These are phyloP conservation scores for Corythornis vintsioides DNA, from an alignment of 2,113 vertebrate genomes.

Conservation along the genomic window DNA sequence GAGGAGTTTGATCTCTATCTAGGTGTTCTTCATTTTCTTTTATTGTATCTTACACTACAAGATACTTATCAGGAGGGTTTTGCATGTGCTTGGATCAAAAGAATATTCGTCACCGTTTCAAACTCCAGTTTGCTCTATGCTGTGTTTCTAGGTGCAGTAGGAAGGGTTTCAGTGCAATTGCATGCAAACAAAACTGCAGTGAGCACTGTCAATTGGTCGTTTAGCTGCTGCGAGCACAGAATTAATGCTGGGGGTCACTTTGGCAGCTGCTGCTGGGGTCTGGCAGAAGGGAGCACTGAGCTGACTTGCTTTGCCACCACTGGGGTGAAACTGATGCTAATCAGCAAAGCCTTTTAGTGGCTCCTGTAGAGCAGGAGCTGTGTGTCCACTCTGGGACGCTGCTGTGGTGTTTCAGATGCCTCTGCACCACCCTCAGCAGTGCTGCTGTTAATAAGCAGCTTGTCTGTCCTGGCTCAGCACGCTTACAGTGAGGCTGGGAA, in stretches of 20 bases:
- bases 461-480: background rate
- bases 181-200: background rate
- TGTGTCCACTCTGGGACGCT: background rate
- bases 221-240: background rate
- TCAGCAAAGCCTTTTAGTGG: background rate
- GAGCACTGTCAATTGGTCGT: background rate
- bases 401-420: background rate
- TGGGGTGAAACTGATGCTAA: background rate
- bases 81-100: background rate
- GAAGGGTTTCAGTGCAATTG: background rate
- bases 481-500: background rate
- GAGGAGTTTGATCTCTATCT: background rate
- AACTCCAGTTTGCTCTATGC: background rate
- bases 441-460: background rate
- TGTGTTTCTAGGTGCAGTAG: background rate
- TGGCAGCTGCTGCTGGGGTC: background rate
- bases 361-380: background rate
- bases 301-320: background rate
- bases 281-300: slow-evolving; percentile 19
- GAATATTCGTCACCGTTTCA: background rate
- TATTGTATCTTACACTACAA: background rate
- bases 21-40: background rate
- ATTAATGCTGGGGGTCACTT: fast-evolving
- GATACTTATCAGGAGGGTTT: background rate
- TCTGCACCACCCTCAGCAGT: background rate